phyloP scores from a whole-genome alignment of 2,797 vertebrate genomes.

The Notolabrus celidotus region DNA sequence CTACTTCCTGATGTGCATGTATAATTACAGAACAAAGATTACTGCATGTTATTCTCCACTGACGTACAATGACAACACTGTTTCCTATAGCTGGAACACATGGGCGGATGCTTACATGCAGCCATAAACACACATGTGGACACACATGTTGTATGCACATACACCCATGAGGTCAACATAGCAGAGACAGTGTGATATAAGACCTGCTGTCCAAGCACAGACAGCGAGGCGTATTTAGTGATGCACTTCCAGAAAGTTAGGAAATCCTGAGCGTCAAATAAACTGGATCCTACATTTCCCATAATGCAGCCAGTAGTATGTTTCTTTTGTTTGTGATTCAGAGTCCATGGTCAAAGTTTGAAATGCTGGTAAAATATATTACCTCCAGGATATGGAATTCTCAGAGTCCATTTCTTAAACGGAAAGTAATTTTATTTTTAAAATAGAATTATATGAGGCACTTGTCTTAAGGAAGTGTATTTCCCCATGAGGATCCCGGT shows the following conservation, averaged over 20 bases:
- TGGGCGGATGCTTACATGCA: constrained; percentile 16
- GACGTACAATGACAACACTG: constrained; percentile 73
- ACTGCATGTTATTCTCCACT: constrained; percentile 67
- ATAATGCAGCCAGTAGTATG: neutral
- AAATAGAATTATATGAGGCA: too few species aligned
- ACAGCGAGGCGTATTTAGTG: neutral
- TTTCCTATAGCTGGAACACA: constrained; percentile 68
- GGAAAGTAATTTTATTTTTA: too few species aligned
- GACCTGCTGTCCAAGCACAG: constrained; percentile 13
- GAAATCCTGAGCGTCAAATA: neutral
- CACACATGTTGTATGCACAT: constrained; percentile 6
- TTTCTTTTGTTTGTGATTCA: too few species aligned
- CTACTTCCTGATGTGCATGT: constrained; percentile 68
- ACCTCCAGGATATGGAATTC: too few species aligned
- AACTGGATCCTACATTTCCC: neutral
- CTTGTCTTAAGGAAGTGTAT: too few species aligned
- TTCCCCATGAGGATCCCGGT: too few species aligned
- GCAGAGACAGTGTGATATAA: constrained; percentile 16
- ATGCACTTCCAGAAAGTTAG: too few species aligned
- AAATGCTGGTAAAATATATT: too few species aligned
- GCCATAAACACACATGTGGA: neutral
- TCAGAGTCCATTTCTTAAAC: too few species aligned
- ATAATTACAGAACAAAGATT: constrained; percentile 67
- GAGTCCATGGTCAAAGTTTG: neutral
- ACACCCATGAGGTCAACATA: constrained; percentile 11